Conservation (phyloP, 2,888 invertebrate genomes). For the Cylindroiulus punctatus region DNA sequence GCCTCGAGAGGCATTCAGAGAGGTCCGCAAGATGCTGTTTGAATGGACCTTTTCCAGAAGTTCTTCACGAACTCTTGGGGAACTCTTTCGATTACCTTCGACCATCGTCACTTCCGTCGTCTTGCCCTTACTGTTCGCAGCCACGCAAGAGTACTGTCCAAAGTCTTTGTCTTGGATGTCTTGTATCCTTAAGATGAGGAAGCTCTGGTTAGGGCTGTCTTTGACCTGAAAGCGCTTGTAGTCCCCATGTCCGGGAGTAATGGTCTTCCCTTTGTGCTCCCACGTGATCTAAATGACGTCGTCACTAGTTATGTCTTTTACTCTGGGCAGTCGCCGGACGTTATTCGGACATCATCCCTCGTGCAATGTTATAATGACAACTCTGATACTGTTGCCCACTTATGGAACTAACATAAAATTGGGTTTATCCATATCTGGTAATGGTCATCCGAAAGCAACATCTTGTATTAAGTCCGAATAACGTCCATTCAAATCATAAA, state of each 20-base stretch:
- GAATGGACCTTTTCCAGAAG: background rate
- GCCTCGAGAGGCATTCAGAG: background rate
- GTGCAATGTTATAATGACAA: background rate
- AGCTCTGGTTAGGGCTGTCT: background rate
- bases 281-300: background rate
- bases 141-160: background rate
- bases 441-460: too few relatives aligned
- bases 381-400: background rate
- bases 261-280: background rate
- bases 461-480: background rate
- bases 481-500: background rate
- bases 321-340: background rate
- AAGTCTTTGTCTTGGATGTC: constrained; percentile 16
- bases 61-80: too few relatives aligned
- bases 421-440: too few relatives aligned
- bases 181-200: background rate
- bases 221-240: background rate
- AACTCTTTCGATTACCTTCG: background rate
- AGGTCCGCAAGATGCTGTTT: background rate
- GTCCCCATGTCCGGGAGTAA: background rate
- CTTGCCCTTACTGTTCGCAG: background rate
- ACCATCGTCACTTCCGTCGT: background rate
- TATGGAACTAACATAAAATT: too few relatives aligned
- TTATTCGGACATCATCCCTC: background rate
- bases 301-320: background rate